phyloP scores from a whole-genome alignment of 2,888 invertebrate genomes.

The Panorpa germanica region DNA sequence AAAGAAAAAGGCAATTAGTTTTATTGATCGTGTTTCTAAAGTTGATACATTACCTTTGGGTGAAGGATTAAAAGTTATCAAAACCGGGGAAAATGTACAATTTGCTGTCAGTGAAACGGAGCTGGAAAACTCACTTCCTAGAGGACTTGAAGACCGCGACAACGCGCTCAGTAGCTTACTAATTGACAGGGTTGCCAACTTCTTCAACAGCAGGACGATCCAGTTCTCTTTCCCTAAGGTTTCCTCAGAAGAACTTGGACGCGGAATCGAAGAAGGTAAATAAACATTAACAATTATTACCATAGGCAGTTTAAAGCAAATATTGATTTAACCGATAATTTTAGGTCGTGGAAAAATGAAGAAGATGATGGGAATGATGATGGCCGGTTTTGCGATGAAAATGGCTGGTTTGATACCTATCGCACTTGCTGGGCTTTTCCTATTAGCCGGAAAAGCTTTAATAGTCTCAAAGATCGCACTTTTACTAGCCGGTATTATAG shows the following conservation, averaged over 20 bases:
- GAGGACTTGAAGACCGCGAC: slow-evolving; percentile 45
- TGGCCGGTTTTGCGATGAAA: slow-evolving; percentile 75
- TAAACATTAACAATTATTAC: slow-evolving; percentile 9
- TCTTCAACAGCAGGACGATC: slow-evolving; percentile 55
- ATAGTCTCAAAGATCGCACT: slow-evolving; percentile 64
- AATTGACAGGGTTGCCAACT: slow-evolving; percentile 46
- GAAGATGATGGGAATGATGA: slow-evolving; percentile 83
- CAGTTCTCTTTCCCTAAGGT: slow-evolving; percentile 61
- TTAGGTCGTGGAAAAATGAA: slow-evolving; percentile 71
- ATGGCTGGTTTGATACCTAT: slow-evolving; percentile 65
- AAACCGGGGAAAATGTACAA: slow-evolving; percentile 24
- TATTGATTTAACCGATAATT: slow-evolving; percentile 16
- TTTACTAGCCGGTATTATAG: slow-evolving; percentile 61
- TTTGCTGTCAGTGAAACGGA: slow-evolving; percentile 35
- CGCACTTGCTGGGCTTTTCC: slow-evolving; percentile 61
- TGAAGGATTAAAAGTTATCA: slow-evolving; percentile 49
- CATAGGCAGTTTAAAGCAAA: slow-evolving; percentile 2
- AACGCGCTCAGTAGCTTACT: slow-evolving; percentile 46
- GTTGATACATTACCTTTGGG: slow-evolving; percentile 43
- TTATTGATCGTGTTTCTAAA: slow-evolving; percentile 54
- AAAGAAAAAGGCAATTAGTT: slow-evolving; percentile 63
- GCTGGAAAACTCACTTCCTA: slow-evolving; percentile 45
- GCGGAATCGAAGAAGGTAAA: slow-evolving; percentile 58
- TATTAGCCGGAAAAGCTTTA: slow-evolving; percentile 71
- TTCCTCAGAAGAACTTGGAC: slow-evolving; percentile 43